Evolutionary conservation across 2,888 invertebrate genomes (phyloP).

Genomic region (Andricus quercusramuli): DNA sequence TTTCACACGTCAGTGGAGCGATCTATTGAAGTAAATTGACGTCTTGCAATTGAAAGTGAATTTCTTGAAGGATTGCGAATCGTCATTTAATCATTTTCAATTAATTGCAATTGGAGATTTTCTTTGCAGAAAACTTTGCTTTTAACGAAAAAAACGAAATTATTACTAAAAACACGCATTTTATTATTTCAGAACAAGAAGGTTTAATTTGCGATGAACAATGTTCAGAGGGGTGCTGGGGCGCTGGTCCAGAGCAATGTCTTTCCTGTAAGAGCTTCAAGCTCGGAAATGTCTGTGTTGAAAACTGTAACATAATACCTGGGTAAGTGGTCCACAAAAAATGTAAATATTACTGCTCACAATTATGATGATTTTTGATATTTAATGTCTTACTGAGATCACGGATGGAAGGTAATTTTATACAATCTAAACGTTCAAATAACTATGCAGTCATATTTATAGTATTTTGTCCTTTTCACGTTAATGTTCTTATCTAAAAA

Average conservation of each 20-base stretch:
- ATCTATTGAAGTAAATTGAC: no score
- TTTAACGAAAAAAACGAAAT: background rate
- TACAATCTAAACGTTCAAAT: background rate
- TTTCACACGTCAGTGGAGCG: no score
- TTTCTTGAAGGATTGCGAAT: no score
- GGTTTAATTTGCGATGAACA: slow-evolving; percentile 91
- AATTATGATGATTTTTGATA: slow-evolving; percentile 43
- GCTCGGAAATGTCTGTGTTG: slow-evolving; percentile 90
- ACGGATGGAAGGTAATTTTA: slow-evolving; percentile 67
- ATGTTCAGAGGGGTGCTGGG: slow-evolving; percentile 98
- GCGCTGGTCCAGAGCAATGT: slow-evolving; percentile 92
- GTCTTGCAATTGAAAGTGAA: no score
- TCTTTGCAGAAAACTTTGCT: no score
- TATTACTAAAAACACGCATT: background rate
- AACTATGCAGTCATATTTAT: slow-evolving; percentile 18
- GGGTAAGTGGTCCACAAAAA: slow-evolving; percentile 83
- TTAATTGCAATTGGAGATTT: no score
- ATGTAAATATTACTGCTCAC: slow-evolving; percentile 25
- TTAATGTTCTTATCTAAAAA: background rate
- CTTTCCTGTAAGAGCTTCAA: slow-evolving; percentile 92
- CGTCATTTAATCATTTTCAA: no score
- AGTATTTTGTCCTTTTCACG: slow-evolving; percentile 1
- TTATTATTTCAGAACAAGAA: slow-evolving; percentile 81
- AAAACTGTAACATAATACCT: slow-evolving; percentile 87
- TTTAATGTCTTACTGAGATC: slow-evolving; percentile 58